Base-by-base conservation (phyloP, 2,113 vertebrate genomes). In the Nothoprocta perdicaria region DNA sequence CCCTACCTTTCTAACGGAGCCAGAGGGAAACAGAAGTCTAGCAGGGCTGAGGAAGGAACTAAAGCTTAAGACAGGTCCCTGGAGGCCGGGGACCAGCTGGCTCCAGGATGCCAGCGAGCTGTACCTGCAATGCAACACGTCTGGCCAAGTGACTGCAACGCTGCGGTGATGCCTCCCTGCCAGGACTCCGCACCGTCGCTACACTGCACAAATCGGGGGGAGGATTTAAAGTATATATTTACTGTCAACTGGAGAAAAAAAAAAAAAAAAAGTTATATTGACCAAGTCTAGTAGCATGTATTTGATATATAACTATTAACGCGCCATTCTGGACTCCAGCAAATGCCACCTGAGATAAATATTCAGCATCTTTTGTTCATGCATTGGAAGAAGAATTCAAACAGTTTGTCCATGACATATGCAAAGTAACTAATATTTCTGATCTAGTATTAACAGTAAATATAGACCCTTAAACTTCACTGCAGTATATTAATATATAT, bases 331-430 rank as follows among this genome's bases (percentile, higher is more conserved):
- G 96, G 96, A 97, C 97, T 96, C 93, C 93, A 88, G 96, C 94
- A 97, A 97, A 95, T 96, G 91, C 96, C 97, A 97, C 97, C 97
- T 98, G 97, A 97, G 97, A 96, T 94, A 91, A 97, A 96, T 90
- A 96, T 96, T 96, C 82, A 97, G 94, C 79, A 80, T 96, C 96
- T 97, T 48, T 96, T 96, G 96, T 81, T 96, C 97, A 97, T 95
- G 94, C 97, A 95, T 73, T 91, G 95, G 94, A 95, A 95, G 89
- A 93, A 91, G 92, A 88, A 95, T 94, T 96, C 93, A 95, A 95
- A 97, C 88, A 95, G 91, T 97, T 95, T 94, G 89, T 95, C 94
- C 94, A 95, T 96, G 92, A 93, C 96, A 93, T 89, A 97, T 96
- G 97, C 97, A 98, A 98, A 97, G 94, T 95, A 97, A 97, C 68